These are phyloP conservation scores for Myotis davidii DNA, from an alignment of 2,113 vertebrate species.

Conservation along the genomic window DNA sequence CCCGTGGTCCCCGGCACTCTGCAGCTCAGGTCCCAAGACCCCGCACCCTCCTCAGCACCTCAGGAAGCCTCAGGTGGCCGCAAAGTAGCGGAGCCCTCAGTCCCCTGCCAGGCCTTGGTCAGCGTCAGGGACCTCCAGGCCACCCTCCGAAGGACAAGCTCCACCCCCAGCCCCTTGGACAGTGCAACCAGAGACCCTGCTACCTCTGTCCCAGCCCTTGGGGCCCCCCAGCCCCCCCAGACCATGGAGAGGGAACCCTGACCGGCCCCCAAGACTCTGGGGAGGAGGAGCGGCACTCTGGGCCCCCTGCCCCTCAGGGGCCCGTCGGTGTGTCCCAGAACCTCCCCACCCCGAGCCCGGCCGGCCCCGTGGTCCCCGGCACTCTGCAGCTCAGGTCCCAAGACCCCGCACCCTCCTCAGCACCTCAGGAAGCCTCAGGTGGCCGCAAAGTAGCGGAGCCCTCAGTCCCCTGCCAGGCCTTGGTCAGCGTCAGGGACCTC, in stretches of 20 bases:
- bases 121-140: constrained; percentile 39
- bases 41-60: constrained; percentile 31
- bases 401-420: neutral
- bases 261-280: no score
- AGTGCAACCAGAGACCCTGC: constrained; percentile 69
- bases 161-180: constrained; percentile 57
- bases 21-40: constrained; percentile 71
- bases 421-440: constrained; percentile 71
- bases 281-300: no score
- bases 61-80: constrained; percentile 62
- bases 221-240: no score
- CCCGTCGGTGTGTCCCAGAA: no score
- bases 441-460: neutral
- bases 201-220: no score
- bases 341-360: neutral
- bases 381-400: constrained; percentile 67
- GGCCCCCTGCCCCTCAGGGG: no score
- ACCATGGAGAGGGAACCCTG: no score
- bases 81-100: neutral
- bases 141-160: neutral
- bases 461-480: constrained; percentile 54
- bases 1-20: neutral
- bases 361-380: neutral
- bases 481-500: constrained; percentile 38
- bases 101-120: constrained; percentile 63